A percentile compares a stretch with the other conserved stretches of the same genome.
phyloP scores from a whole-genome alignment of 1,140 invertebrate species.

The Fragariocoptes setiger region DNA sequence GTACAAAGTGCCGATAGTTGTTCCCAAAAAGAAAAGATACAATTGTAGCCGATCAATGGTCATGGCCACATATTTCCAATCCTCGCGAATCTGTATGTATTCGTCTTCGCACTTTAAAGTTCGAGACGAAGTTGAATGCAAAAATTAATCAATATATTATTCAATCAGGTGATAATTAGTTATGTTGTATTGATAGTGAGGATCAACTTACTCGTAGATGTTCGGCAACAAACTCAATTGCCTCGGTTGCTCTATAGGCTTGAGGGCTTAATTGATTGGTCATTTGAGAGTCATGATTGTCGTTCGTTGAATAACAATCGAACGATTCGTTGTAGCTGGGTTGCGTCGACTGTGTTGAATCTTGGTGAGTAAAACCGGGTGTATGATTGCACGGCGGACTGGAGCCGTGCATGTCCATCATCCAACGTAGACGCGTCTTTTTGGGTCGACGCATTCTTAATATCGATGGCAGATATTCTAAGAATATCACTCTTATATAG shows the following conservation, averaged over 20 bases:
- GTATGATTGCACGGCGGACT: neutral
- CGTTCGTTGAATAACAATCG: neutral
- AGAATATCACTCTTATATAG: conserved; percentile 65
- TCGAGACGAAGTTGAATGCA: neutral
- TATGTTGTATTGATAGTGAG: neutral
- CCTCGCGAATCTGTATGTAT: conserved; percentile 55
- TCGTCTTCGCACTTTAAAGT: neutral
- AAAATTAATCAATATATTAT: conserved; percentile 4
- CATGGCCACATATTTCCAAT: conserved; percentile 99
- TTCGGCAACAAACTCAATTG: conserved; percentile 88
- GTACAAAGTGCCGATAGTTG: conserved; percentile 58
- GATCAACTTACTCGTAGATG: conserved; percentile 47
- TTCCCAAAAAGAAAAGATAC: conserved; percentile 88
- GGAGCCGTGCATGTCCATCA: conserved; percentile 60
- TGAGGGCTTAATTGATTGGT: conserved; percentile 40
- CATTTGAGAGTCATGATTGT: neutral
- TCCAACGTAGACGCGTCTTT: conserved; percentile 65
- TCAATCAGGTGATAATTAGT: neutral
- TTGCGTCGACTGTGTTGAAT: neutral
- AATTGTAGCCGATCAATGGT: conserved; percentile 88
- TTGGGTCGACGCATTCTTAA: conserved; percentile 65
- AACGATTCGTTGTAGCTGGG: neutral
- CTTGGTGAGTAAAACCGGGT: conserved; percentile 4
- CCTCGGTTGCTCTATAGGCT: conserved; percentile 62
- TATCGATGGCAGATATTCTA: conserved; percentile 53